These are phyloP conservation scores for Muschampia plurimacula DNA, from an alignment of 2,888 invertebrate genomes.

Conservation along the genomic window DNA sequence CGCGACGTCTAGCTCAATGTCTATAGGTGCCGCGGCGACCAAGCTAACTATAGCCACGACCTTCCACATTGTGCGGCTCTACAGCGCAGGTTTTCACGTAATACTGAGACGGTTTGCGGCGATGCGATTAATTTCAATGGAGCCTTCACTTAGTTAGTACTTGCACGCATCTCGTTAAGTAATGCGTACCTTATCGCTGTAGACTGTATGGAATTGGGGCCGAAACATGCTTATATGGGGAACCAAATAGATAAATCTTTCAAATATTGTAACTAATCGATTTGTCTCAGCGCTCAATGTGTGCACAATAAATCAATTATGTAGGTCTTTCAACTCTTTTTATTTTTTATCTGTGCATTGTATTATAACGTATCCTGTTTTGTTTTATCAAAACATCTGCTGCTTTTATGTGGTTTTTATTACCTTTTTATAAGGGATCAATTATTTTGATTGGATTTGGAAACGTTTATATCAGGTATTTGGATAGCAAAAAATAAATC, in stretches of 20 bases:
- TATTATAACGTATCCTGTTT: slow-evolving; percentile 17
- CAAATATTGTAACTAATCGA: slow-evolving; percentile 44
- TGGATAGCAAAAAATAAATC: neutral
- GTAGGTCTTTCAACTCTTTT: slow-evolving; percentile 35
- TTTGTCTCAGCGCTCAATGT: slow-evolving; percentile 42
- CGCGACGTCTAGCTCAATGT: slow-evolving; percentile 55
- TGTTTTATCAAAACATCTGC: slow-evolving; percentile 4
- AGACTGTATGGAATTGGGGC: slow-evolving; percentile 42
- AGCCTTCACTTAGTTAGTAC: slow-evolving; percentile 55
- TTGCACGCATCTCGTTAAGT: slow-evolving; percentile 59
- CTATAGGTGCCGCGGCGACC: slow-evolving; percentile 60
- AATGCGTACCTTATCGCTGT: slow-evolving; percentile 48
- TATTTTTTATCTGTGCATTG: slow-evolving; percentile 12
- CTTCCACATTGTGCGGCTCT: slow-evolving; percentile 63
- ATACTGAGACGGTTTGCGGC: slow-evolving; percentile 56
- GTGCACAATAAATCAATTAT: slow-evolving; percentile 43
- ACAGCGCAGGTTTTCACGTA: slow-evolving; percentile 56
- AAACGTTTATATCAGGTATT: neutral
- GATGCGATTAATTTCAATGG: slow-evolving; percentile 61
- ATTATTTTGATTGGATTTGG: neutral
- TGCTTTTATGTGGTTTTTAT: slow-evolving; percentile 11
- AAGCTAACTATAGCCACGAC: slow-evolving; percentile 56
- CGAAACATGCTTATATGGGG: slow-evolving; percentile 48
- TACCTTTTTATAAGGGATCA: neutral
- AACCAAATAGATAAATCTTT: slow-evolving; percentile 40